Evolutionary conservation across 2,888 invertebrate genomes (phyloP), one percentile per base, ranked within the genome.

Genomic region (Ramazzottius varieornatus): DNA sequence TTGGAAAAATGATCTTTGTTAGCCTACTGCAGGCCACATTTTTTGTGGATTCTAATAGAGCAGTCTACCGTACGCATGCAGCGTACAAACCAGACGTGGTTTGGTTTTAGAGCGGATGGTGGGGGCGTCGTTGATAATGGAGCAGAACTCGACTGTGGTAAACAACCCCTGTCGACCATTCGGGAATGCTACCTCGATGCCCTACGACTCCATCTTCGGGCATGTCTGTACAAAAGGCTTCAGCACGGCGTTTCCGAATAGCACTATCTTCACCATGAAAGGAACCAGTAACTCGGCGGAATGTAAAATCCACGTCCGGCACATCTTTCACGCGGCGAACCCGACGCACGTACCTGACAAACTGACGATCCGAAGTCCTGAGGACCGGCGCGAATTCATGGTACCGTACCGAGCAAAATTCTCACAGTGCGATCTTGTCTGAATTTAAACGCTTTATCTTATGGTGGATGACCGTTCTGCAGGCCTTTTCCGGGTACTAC

Each of bases 401-500:
- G n/a, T n/a, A n/a, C n/a, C n/a, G n/a, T n/a, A n/a, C n/a, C n/a
- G n/a, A n/a, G n/a, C n/a, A n/a, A n/a, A n/a, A n/a, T n/a, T n/a
- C n/a, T n/a, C n/a, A n/a, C n/a, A n/a, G n/a, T n/a, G n/a, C n/a
- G n/a, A n/a, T n/a, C n/a, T n/a, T n/a, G n/a, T n/a, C n/a, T n/a
- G n/a, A n/a, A n/a, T n/a, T n/a, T n/a, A n/a, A n/a, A n/a, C n/a
- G n/a, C n/a, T n/a, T n/a, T n/a, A n/a, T n/a, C n/a, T n/a, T n/a
- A n/a, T n/a, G n/a, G n/a, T n/a, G n/a, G n/a, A n/a, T n/a, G n/a
- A n/a, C n/a, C n/a, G n/a, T n/a, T n/a, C n/a, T n/a, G n/a, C 70
- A 77, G 77, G 79, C 77, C 2, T 76, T 78, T 70, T 76, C 78
- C n/a, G 73, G 73, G n/a, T 78, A 74, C 69, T 75, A 72, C 67